Evolutionary conservation across 2,113 vertebrate genomes (phyloP).

Genomic region (Engystomops pustulosus): DNA sequence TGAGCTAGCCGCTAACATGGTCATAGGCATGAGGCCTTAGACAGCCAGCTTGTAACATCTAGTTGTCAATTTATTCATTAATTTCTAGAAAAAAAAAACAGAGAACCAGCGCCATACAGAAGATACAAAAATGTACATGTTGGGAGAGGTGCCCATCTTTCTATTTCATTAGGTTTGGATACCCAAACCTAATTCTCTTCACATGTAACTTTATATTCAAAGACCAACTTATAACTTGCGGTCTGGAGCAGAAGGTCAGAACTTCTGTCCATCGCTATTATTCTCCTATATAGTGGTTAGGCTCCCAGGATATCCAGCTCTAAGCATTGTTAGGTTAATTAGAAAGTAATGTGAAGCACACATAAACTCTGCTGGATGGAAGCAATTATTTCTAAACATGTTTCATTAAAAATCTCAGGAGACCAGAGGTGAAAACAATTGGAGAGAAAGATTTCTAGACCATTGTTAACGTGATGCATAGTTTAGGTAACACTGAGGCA

Average conservation of each 20-base stretch:
- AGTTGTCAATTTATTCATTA: too few relatives aligned
- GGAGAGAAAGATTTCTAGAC: background rate
- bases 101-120: too few relatives aligned
- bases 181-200: too few relatives aligned
- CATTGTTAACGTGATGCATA: background rate
- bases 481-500: background rate
- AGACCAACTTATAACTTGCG: background rate
- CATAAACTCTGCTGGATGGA: constrained; percentile 3
- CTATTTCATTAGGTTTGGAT: too few relatives aligned
- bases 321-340: background rate
- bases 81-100: too few relatives aligned
- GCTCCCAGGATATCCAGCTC: background rate
- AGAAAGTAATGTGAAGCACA: background rate
- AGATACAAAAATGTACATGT: too few relatives aligned
- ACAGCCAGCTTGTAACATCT: too few relatives aligned
- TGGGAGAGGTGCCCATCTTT: too few relatives aligned
- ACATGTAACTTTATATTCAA: background rate
- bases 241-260: background rate
- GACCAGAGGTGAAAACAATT: background rate
- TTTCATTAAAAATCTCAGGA: background rate
- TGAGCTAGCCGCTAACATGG: too few relatives aligned
- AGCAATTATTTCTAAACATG: background rate
- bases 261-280: background rate
- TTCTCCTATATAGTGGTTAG: too few relatives aligned
- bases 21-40: too few relatives aligned